Base-by-base conservation (phyloP, 1,140 invertebrate species). In the Drosophila aff. region DNA sequence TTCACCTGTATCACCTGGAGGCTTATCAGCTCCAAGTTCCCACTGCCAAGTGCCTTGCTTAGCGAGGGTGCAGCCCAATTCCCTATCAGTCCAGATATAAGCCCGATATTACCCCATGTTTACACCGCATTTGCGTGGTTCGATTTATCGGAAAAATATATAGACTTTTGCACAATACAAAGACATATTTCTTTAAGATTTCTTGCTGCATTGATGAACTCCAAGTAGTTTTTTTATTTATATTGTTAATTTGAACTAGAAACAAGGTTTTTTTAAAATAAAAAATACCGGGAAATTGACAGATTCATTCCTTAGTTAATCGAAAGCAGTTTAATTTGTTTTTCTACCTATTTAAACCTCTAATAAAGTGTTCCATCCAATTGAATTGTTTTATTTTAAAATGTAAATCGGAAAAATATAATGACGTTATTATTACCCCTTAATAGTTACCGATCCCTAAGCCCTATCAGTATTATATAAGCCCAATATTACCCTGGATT, bases 61-160 rank as follows among this genome's bases (percentile, higher is more conserved):
- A 64, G 36, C 18, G 58, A 75, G 59, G 69, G 58, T 75, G 72
- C 41, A 63, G 72, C 69, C 47, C 63, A 18, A 55, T 38, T 23
- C 33, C 63, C 31, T 71, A 71, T 71, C 67, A 68, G 62, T 28
- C 40, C 23, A 49, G 68, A 63, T 75, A 75, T 74, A 63, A 75
- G 49, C 31, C 49, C 33, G 67, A 71, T 71, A 71, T 71, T 67
- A 68, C 23, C 62, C 63, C 40, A 68, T 53, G 67, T 68, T 71
- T 71, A 55, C 67, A 53, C 40, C 63, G 67, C 49, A 43, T 71
- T 71, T 55, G 49, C n/a, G 49, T 23, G 49, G 15, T 60, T 49
- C 63, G 40, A 68, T 55, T 53, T 55, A 71, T 71, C 62, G 68
- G 28, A 6, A 16, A 11, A 58, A 43, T 58, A 41, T n/a, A n/a